Evolutionary conservation across 1,140 invertebrate genomes (phyloP).

Genomic region (Eriosoma lanigerum): DNA sequence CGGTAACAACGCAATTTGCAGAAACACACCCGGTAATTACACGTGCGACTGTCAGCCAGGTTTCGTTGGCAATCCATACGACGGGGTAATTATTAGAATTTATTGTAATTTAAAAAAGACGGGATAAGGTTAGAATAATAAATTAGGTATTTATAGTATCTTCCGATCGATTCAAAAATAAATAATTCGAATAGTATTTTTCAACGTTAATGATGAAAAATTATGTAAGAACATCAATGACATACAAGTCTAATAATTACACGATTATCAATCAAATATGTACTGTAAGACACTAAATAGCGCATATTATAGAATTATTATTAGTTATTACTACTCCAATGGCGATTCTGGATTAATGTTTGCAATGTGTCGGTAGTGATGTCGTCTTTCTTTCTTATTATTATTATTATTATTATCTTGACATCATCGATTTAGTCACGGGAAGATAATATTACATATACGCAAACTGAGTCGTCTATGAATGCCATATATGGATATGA

Average conservation of each 20-base stretch:
- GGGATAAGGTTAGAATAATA: too few relatives aligned
- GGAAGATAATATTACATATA: background rate
- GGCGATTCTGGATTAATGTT: background rate
- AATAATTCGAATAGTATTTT: background rate
- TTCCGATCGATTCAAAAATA: too few relatives aligned
- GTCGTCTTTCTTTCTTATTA: too few relatives aligned
- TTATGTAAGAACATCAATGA: background rate
- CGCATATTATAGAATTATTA: background rate
- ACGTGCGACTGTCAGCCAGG: slow-evolving; percentile 81
- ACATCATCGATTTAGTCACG: background rate
- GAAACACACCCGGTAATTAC: slow-evolving; percentile 84
- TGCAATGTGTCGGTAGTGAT: background rate
- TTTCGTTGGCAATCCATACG: slow-evolving; percentile 82
- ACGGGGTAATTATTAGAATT: slow-evolving; percentile 67
- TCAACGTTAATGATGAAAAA: background rate
- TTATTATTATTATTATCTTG: slow-evolving; percentile 8
- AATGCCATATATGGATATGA: slow-evolving; percentile 11
- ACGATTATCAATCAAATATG: slow-evolving; percentile 10
- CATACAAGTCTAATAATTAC: slow-evolving; percentile 11
- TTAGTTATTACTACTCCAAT: slow-evolving; percentile 5
- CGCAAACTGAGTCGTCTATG: background rate
- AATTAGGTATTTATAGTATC: too few relatives aligned
- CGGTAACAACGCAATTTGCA: slow-evolving; percentile 76
- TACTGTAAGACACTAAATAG: too few relatives aligned
- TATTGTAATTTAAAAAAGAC: too few relatives aligned